Evolutionary conservation across 2,113 vertebrate species (phyloP).

Genomic region (Trematocara zebra): DNA sequence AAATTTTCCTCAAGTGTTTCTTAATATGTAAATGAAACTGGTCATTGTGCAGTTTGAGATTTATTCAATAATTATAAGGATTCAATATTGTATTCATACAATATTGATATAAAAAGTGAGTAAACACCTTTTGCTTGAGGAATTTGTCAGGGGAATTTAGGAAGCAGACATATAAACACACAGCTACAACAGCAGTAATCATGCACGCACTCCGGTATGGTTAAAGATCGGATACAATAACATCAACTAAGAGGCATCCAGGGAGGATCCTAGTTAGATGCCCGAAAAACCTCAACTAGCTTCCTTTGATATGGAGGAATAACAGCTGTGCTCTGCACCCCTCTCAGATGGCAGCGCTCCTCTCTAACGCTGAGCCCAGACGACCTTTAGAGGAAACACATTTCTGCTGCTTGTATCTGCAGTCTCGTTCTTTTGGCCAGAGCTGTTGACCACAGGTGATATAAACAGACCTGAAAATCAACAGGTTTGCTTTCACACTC

Average conservation of each 20-base stretch:
- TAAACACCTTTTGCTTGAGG: fast-evolving
- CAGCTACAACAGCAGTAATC: neutral
- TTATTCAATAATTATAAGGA: neutral
- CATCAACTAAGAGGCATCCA: neutral
- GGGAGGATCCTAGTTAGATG: neutral
- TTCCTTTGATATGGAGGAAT: neutral
- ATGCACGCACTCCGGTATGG: fast-evolving
- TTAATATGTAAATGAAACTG: no score
- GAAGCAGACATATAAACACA: neutral
- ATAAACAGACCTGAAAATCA: neutral
- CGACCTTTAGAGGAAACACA: neutral
- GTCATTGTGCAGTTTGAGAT: neutral
- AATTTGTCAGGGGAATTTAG: neutral
- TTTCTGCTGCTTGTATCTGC: neutral
- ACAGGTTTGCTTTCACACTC: neutral
- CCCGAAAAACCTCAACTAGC: neutral
- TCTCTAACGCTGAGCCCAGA: neutral
- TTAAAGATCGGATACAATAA: neutral
- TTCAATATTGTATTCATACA: fast-evolving
- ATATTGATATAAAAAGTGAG: neutral
- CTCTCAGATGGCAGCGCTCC: neutral
- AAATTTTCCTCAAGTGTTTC: neutral
- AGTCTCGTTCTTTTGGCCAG: neutral
- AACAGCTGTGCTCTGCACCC: neutral
- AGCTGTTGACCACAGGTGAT: fast-evolving